Evolutionary conservation across 2,888 invertebrate species (phyloP).

Genomic region (Ophion ellenae): DNA sequence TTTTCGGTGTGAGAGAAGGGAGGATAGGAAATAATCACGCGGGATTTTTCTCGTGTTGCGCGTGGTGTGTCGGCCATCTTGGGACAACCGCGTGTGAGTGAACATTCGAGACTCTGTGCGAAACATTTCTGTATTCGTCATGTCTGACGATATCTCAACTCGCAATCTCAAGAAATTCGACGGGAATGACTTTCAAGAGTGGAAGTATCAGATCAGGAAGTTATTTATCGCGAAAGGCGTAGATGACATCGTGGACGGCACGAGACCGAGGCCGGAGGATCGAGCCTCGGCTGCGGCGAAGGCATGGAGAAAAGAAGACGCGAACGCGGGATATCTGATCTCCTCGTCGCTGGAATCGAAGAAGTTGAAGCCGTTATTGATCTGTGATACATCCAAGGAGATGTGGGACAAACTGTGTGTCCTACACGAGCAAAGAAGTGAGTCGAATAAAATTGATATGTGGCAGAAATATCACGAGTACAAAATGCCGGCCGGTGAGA

Average conservation of each 20-base stretch:
- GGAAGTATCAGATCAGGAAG: slow-evolving; percentile 52
- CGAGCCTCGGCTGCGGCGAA: not conserved
- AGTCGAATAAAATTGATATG: slow-evolving; percentile 53
- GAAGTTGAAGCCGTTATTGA: slow-evolving; percentile 32
- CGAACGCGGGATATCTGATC: slow-evolving; percentile 44
- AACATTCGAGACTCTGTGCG: not conserved
- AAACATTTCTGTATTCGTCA: slow-evolving; percentile 27
- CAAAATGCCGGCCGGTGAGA: slow-evolving; percentile 50
- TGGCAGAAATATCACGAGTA: slow-evolving; percentile 54
- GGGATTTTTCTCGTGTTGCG: not conserved
- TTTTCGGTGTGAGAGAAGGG: slow-evolving; percentile 33
- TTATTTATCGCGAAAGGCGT: slow-evolving; percentile 58
- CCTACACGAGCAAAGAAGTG: slow-evolving; percentile 49
- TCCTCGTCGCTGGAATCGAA: slow-evolving; percentile 36
- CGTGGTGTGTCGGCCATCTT: slow-evolving; percentile 20
- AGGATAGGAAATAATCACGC: not conserved
- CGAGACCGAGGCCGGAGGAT: slow-evolving; percentile 39
- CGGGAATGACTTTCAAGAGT: slow-evolving; percentile 57
- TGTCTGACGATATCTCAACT: slow-evolving; percentile 59
- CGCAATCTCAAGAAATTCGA: slow-evolving; percentile 53
- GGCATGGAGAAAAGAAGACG: slow-evolving; percentile 41
- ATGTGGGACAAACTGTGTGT: slow-evolving; percentile 56
- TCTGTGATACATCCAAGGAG: slow-evolving; percentile 38
- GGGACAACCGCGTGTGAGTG: slow-evolving; percentile 7
- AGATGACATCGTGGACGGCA: slow-evolving; percentile 54